Conservation (phyloP, 2,113 vertebrate species). For the human (Homo sapiens) region DNA sequence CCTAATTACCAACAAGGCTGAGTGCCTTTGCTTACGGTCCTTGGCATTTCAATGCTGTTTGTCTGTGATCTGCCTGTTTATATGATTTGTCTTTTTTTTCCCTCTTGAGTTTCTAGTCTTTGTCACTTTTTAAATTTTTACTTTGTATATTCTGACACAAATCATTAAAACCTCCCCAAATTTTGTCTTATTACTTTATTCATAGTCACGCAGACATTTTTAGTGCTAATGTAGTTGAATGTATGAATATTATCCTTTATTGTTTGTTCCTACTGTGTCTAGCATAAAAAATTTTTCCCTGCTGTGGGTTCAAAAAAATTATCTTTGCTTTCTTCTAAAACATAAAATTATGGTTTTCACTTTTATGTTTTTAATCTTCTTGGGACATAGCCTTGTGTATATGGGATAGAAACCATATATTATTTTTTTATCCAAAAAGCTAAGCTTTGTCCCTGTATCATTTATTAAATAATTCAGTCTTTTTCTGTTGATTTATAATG, state of each 20-base stretch:
- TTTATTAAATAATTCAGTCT: neutral
- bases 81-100: neutral
- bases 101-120: neutral
- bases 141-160: neutral
- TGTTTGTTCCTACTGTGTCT: neutral
- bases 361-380: neutral
- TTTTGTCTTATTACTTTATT: neutral
- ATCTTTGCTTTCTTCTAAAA: slow-evolving; percentile 3
- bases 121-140: neutral
- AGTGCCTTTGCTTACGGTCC: neutral
- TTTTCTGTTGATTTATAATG: neutral
- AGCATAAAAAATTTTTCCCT: neutral
- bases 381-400: neutral
- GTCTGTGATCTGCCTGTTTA: neutral
- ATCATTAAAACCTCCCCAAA: neutral
- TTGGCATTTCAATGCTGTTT: neutral
- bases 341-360: slow-evolving; percentile 2
- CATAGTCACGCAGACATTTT: neutral
- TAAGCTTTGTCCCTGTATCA: neutral
- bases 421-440: neutral
- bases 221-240: neutral
- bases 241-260: slow-evolving; percentile 45
- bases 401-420: neutral
- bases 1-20: neutral
- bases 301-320: neutral